phyloP scores from a whole-genome alignment of 2,888 invertebrate genomes.

The Nephrotoma flavescens region DNA sequence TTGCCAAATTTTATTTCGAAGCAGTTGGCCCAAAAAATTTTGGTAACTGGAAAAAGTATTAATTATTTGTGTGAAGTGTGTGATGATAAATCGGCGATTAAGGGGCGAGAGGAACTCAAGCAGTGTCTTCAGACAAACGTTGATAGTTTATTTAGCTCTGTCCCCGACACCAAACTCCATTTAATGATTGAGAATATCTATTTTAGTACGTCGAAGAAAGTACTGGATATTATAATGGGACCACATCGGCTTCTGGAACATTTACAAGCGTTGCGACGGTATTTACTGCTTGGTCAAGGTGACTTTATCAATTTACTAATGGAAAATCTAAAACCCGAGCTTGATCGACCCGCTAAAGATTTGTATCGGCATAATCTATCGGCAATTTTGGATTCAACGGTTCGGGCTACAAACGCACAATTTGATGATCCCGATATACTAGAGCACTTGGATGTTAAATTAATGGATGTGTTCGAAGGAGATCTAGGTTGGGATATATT shows the following conservation, averaged over 20 bases:
- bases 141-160: conserved; percentile 36
- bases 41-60: conserved; percentile 89
- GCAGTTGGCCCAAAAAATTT: conserved; percentile 74
- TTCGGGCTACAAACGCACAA: conserved; percentile 86
- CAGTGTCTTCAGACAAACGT: conserved; percentile 37
- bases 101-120: conserved; percentile 40
- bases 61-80: conserved; percentile 90
- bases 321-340: conserved; percentile 75
- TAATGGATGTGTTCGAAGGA: conserved; percentile 34
- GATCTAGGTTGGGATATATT: conserved; percentile 27
- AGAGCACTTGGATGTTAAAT: conserved; percentile 69
- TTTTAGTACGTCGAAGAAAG: conserved; percentile 69
- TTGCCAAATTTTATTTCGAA: conserved; percentile 75
- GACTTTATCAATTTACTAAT: conserved; percentile 91
- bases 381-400: conserved; percentile 68
- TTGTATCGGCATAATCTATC: conserved; percentile 80
- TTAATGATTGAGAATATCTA: conserved; percentile 72
- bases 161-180: conserved; percentile 60
- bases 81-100: conserved; percentile 57
- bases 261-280: conserved; percentile 77
- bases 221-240: conserved; percentile 71
- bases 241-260: conserved; percentile 85
- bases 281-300: conserved; percentile 86
- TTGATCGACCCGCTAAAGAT: conserved; percentile 72
- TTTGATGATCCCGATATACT: conserved; percentile 85